Evolutionary conservation across 1,140 invertebrate species (phyloP), one percentile per base, ranked within the genome.

Genomic region (Lamellibrachia luymesi): DNA sequence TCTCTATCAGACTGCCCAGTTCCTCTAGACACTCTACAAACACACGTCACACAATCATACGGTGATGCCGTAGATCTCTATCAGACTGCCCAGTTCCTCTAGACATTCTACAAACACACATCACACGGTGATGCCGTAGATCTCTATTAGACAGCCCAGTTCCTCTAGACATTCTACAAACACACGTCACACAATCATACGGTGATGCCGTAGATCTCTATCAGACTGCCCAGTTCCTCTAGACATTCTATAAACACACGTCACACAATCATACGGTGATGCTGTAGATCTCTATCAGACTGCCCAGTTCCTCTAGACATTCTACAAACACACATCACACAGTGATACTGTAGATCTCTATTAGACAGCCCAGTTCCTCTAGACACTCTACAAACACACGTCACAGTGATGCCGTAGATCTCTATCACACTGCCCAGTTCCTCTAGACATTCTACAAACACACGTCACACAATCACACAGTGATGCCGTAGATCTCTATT

Each of bases 41-140:
- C 49, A 93, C 91, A 90, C n/a, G 50, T 49, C 17, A 93, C 27
- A 94, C 90, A 80, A 50, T 4, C 2, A 38, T 90, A 49, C 13
- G 10, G 17, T 27, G 90, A 98, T 97, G 64, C 98, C 98, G 96
- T 98, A 98, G 92, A 97, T 97, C 96, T 99, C 98, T 93, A 99
- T 98, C 90, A 99, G 97, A 92, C 97, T 97, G 7, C 98, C 98
- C 94, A 99, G 97, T 95, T 99, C 98, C 95, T 99, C 98, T 90
- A 99, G 97, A 95, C 99, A 99, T 96, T 99, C 99, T 97, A 95
- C 8, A 94, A 95, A 51, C 95, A 95, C 52, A 56, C 52, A 56
- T 7, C 52, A 56, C 52, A 56, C 92, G 93, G 89, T 13, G 51
- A 49, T 50, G 38, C 38, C 38, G 38, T 38, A 38, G 38, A 38